phyloP scores from a whole-genome alignment of 2,888 invertebrate genomes.

The Ophioninae sp. region DNA sequence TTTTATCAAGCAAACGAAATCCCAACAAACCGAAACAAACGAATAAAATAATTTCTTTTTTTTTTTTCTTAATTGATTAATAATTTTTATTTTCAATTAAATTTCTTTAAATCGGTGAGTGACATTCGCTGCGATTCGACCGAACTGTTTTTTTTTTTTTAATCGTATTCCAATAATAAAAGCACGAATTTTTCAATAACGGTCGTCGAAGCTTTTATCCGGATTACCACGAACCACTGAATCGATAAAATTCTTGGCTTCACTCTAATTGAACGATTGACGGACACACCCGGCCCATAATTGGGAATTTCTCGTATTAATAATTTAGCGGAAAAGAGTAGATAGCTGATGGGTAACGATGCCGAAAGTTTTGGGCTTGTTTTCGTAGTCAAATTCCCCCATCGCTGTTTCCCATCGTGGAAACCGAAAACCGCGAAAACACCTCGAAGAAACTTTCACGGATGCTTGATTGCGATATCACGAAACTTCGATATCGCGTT shows the following conservation, averaged over 20 bases:
- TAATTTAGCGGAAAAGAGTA: neutral
- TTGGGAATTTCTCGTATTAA: neutral
- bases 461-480: conserved; percentile 18
- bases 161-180: too few relatives aligned
- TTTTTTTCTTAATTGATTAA: too few relatives aligned
- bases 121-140: too few relatives aligned
- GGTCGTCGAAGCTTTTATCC: neutral
- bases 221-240: neutral
- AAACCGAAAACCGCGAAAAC: neutral
- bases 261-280: neutral
- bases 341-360: neutral
- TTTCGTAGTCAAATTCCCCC: conserved; percentile 29
- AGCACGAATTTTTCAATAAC: neutral
- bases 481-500: conserved; percentile 42
- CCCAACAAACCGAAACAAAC: too few relatives aligned
- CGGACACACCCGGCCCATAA: neutral
- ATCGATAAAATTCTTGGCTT: neutral
- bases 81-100: too few relatives aligned
- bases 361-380: conserved; percentile 3
- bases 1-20: too few relatives aligned
- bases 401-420: conserved; percentile 10
- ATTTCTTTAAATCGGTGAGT: too few relatives aligned
- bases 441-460: conserved; percentile 13
- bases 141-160: too few relatives aligned
- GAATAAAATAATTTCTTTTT: too few relatives aligned